Percentiles rank a stretch among this genome's conserved stretches.
Conservation (phyloP, 1,140 invertebrate species). For the Helicoverpa zea region DNA sequence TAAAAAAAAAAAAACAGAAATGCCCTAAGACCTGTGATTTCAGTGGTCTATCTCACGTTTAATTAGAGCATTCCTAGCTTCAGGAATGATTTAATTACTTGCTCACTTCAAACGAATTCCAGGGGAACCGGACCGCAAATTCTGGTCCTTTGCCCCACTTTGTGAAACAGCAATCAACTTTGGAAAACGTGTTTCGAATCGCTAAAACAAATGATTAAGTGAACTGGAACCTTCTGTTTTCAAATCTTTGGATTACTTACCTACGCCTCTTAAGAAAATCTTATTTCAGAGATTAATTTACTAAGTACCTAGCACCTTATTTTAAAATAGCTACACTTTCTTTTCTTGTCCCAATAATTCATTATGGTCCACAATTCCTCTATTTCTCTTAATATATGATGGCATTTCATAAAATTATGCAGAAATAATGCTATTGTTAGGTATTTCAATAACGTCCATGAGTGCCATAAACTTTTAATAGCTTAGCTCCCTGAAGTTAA, state of each 20-base stretch:
- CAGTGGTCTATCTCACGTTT: too few relatives aligned
- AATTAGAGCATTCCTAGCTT: not conserved
- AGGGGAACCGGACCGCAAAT: not conserved
- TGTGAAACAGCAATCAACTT: not conserved
- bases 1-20: too few relatives aligned
- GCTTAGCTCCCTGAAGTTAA: too few relatives aligned
- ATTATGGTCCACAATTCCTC: too few relatives aligned
- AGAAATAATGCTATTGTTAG: not conserved
- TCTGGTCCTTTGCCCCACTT: not conserved
- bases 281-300: not conserved
- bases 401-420: not conserved
- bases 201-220: not conserved
- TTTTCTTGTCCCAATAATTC: too few relatives aligned
- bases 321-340: too few relatives aligned
- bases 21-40: too few relatives aligned
- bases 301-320: too few relatives aligned
- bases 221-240: not conserved
- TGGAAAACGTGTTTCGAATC: not conserved
- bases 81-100: slow-evolving; percentile 7
- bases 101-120: not conserved
- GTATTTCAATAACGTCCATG: slow-evolving; percentile 6
- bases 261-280: too few relatives aligned
- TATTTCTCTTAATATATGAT: not conserved
- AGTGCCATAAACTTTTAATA: too few relatives aligned
- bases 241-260: not conserved